phyloP scores from a whole-genome alignment of 2,113 vertebrate species.

The Ceyx margarethae region DNA sequence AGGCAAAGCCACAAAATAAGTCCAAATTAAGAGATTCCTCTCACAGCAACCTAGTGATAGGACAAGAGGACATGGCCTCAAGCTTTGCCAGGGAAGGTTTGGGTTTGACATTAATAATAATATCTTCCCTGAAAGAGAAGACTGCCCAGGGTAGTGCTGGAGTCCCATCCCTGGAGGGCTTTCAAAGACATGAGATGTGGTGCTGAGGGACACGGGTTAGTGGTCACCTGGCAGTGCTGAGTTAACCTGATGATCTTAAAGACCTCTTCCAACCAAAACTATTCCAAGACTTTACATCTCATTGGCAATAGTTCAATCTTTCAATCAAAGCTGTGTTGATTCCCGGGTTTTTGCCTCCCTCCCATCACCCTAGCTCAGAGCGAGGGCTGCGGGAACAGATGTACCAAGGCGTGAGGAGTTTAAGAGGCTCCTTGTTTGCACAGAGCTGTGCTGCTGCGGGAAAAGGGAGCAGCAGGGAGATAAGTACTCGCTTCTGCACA shows the following conservation, averaged over 20 bases:
- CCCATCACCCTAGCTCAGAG: neutral
- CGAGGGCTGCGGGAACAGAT: neutral
- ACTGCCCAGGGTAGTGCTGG: neutral
- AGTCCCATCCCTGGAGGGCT: neutral
- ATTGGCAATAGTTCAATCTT: neutral
- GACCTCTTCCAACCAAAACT: neutral
- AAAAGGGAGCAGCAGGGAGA: neutral
- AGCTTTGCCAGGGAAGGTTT: neutral
- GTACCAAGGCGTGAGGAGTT: neutral
- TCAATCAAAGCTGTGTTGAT: neutral
- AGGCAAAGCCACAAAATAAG: neutral
- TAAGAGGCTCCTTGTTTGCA: neutral
- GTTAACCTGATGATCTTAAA: neutral
- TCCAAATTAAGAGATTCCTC: neutral
- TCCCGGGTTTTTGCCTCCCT: neutral
- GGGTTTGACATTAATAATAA: neutral
- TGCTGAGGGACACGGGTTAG: neutral
- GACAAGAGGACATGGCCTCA: neutral
- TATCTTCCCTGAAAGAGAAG: neutral
- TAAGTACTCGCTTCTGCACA: conserved; percentile 15
- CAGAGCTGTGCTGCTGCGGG: neutral
- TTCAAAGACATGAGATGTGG: neutral
- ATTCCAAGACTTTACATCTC: neutral
- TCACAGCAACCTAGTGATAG: neutral
- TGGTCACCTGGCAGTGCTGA: neutral